A percentile compares a stretch with the other conserved stretches of the same genome.
Conservation (phyloP, 2,113 vertebrate species). For the Catharus bicknelli region DNA sequence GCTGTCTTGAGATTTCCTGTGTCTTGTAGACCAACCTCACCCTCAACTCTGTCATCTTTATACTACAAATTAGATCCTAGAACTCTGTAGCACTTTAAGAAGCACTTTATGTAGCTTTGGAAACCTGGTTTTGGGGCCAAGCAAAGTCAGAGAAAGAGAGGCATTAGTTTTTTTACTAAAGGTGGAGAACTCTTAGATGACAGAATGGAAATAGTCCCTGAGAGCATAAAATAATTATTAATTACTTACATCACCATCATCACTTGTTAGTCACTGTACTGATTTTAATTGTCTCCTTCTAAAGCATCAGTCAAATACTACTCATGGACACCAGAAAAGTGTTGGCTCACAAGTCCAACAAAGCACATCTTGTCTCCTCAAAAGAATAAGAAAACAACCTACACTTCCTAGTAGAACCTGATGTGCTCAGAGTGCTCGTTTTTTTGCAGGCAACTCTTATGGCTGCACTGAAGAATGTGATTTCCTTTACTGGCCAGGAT, state of each 20-base stretch:
- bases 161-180: background rate
- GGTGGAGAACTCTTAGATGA: background rate
- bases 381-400: background rate
- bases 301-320: slow-evolving; percentile 25
- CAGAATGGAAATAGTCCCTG: background rate
- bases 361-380: background rate
- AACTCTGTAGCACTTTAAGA: background rate
- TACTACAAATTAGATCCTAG: background rate
- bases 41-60: background rate
- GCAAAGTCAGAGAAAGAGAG: background rate
- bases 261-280: slow-evolving; percentile 4
- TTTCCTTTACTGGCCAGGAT: background rate
- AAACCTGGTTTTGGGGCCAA: background rate
- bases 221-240: slow-evolving; percentile 31
- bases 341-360: background rate
- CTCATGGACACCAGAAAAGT: background rate
- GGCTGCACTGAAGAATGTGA: background rate
- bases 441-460: background rate
- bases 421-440: background rate
- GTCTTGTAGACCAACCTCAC: background rate
- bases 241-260: slow-evolving; percentile 20
- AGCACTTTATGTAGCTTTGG: background rate
- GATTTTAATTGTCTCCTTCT: slow-evolving; percentile 34
- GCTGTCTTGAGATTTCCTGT: background rate
- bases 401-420: background rate